Base-by-base conservation (phyloP, 2,113 vertebrate species). In the Clarias batrachus region DNA sequence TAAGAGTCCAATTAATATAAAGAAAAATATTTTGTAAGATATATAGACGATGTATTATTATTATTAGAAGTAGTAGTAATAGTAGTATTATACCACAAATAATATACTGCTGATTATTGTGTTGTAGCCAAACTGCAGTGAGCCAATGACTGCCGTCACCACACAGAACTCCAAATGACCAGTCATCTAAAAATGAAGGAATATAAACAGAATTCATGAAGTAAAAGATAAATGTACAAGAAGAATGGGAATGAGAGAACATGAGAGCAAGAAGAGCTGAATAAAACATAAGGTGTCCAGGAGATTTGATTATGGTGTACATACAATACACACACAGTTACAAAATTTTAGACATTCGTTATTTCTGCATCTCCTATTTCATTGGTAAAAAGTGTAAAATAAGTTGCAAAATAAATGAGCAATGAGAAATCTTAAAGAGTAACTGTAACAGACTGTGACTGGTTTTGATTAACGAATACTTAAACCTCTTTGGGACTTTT, bases 81-180 rank as follows among this genome's bases (percentile, higher is more conserved):
- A 1, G 88, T 33, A 62, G 56, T 68, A 6, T 70, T 10, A 60
- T 74, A 98, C 98, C 94, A 86, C n/a, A 84, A 97, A 96, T 0
- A 97, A 97, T 30, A 97, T 97, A 90, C 98, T 98, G 92, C 98
- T 98, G 90, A 99, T 97, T 11, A 97, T 97, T 0, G 95, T 98
- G 93, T 99, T 98, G 94, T 97, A 99, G 23, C 98, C 97, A 88
- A 96, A 98, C 90, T 98, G 97, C 23, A 98, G 94, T 0, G 98
- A 99, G 73, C 97, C 96, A 6, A 98, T 96, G 21, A 96, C 90
- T 0, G 98, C 97, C 5, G 97, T 84, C 0, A 86, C 80, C 65
- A 98, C 93, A 17, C 96, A 93, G 71, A 93, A 96, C n/a, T 97
- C 25, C 85, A 99, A 95, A 62, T 95, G 93, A 4, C 60, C 1